phyloP scores from a whole-genome alignment of 2,797 vertebrate genomes.

The Pteropus rufus region DNA sequence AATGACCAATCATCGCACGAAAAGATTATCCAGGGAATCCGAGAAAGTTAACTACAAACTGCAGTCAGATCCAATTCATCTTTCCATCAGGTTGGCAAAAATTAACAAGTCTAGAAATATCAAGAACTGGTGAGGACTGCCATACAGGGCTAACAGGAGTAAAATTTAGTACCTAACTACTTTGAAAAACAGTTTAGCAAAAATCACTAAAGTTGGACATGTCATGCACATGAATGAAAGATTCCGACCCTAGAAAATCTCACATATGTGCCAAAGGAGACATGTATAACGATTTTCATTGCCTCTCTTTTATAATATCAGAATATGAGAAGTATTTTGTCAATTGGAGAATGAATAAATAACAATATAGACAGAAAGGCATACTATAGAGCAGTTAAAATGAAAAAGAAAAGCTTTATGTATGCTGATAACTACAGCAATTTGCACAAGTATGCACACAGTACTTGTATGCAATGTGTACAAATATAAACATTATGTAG shows the following conservation, averaged over 20 bases:
- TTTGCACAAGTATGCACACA: not conserved
- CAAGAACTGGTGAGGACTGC: not conserved
- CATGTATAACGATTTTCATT: not conserved
- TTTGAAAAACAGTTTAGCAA: not conserved
- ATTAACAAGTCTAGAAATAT: not conserved
- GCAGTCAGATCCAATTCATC: not conserved
- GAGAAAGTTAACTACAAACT: not conserved
- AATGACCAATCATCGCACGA: not conserved
- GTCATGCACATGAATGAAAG: not conserved
- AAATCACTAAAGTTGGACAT: not conserved
- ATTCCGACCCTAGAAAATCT: not conserved
- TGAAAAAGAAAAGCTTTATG: not conserved
- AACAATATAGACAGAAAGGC: not conserved
- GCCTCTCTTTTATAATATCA: not conserved
- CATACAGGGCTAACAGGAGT: not conserved
- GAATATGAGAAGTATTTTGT: not conserved
- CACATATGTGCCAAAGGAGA: not conserved
- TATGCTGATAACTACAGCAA: not conserved
- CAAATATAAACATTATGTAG: not conserved
- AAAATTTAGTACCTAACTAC: not conserved
- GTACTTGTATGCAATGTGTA: not conserved
- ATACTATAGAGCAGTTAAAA: not conserved
- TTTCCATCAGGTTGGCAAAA: not conserved
- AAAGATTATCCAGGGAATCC: not conserved
- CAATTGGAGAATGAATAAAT: not conserved